Evolutionary conservation across 2,888 invertebrate species (phyloP).

Genomic region (Dicranocentrus wangi): DNA sequence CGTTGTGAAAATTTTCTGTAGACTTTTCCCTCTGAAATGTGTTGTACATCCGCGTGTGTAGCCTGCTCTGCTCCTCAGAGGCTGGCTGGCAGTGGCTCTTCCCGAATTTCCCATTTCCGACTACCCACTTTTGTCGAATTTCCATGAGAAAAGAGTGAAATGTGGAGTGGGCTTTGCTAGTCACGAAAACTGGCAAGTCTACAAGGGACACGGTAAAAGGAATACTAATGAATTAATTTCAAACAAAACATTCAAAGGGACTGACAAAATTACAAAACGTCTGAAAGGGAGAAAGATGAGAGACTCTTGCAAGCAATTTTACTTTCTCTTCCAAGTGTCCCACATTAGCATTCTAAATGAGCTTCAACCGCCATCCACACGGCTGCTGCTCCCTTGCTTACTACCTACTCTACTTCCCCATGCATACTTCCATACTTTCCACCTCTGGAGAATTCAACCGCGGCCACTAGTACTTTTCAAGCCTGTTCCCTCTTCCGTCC

Average conservation of each 20-base stretch:
- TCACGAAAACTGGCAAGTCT: constrained; percentile 22
- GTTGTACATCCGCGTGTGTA: too few relatives aligned
- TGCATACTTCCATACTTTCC: constrained; percentile 50
- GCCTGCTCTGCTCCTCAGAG: too few relatives aligned
- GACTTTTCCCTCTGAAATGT: not conserved
- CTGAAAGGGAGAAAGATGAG: constrained; percentile 65
- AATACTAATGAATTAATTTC: constrained; percentile 70
- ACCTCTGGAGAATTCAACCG: constrained; percentile 47
- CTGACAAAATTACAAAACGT: constrained; percentile 70
- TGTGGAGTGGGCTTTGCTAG: not conserved
- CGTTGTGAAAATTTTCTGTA: constrained; percentile 6
- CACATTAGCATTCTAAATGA: constrained; percentile 71
- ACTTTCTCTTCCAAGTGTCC: constrained; percentile 67
- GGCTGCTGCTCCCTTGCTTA: constrained; percentile 39
- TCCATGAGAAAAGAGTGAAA: constrained; percentile 47
- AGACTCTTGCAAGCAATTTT: constrained; percentile 66
- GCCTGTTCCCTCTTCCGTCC: too few relatives aligned
- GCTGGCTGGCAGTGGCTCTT: too few relatives aligned
- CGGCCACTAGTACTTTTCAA: constrained; percentile 28
- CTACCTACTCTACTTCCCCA: constrained; percentile 42
- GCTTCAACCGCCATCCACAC: constrained; percentile 48
- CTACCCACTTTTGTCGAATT: constrained; percentile 55
- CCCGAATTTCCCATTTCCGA: constrained; percentile 61
- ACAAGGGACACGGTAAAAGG: constrained; percentile 65
- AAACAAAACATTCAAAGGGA: constrained; percentile 66